Conservation (phyloP, 2,888 invertebrate genomes). For the Tortricodes alternella region DNA sequence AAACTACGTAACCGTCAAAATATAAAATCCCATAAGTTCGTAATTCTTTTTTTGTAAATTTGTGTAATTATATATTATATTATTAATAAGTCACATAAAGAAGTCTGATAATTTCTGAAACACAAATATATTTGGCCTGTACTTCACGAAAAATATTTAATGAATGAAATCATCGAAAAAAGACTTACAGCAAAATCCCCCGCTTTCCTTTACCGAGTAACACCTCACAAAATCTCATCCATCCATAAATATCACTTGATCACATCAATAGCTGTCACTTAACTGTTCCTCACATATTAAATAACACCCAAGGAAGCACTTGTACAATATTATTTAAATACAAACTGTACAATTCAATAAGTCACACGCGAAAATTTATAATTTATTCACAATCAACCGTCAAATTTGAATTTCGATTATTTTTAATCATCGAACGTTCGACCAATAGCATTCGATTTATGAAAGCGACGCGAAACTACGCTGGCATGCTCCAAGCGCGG, state of each 20-base stretch:
- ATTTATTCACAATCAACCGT: slow-evolving; percentile 11
- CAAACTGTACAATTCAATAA: neutral
- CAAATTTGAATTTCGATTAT: slow-evolving; percentile 15
- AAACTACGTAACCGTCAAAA: no score
- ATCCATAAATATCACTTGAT: slow-evolving; percentile 27
- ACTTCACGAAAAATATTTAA: neutral
- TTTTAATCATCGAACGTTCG: slow-evolving; percentile 20
- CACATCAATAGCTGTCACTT: slow-evolving; percentile 30
- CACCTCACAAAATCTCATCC: slow-evolving; percentile 25
- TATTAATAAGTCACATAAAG: no score
- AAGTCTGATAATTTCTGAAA: no score
- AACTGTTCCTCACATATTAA: slow-evolving; percentile 24
- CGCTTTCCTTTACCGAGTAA: slow-evolving; percentile 18
- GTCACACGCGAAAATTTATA: slow-evolving; percentile 9
- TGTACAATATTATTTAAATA: neutral
- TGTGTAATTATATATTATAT: no score
- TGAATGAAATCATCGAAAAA: neutral
- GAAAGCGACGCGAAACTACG: slow-evolving; percentile 19
- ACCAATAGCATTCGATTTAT: slow-evolving; percentile 20
- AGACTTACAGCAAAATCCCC: slow-evolving; percentile 24
- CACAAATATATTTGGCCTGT: no score
- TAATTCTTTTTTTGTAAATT: no score
- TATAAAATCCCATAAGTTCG: no score
- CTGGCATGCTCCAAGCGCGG: slow-evolving; percentile 46
- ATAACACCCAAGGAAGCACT: slow-evolving; percentile 25